phyloP scores from a whole-genome alignment of 2,113 vertebrate genomes.

The Mixornis gularis region DNA sequence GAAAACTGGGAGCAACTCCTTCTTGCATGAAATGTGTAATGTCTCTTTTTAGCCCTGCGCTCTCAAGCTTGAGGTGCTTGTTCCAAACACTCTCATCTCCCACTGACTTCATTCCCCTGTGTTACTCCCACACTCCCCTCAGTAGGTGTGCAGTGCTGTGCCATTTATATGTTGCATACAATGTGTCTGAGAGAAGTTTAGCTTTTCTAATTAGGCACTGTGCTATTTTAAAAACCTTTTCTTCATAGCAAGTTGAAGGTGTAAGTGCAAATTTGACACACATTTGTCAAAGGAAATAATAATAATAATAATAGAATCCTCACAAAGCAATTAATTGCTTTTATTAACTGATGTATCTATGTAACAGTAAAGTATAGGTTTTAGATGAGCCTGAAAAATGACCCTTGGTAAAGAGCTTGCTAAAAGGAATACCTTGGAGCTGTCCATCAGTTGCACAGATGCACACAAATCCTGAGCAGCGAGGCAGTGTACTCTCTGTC shows the following conservation, averaged over 20 bases:
- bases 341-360: conserved; percentile 47
- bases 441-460: conserved; percentile 78
- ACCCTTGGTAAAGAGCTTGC: conserved; percentile 44
- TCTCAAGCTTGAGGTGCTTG: conserved; percentile 12
- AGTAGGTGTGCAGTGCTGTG: neutral
- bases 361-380: conserved; percentile 59
- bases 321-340: conserved; percentile 38
- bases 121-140: conserved; percentile 9
- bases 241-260: conserved; percentile 3
- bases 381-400: conserved; percentile 57
- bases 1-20: neutral
- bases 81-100: conserved; percentile 33
- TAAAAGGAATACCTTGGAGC: conserved; percentile 69
- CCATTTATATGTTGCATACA: conserved; percentile 1
- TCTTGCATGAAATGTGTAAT: neutral
- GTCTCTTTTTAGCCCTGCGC: neutral
- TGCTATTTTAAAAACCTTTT: conserved; percentile 32
- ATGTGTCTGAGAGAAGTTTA: conserved; percentile 1
- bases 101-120: conserved; percentile 50
- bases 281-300: conserved; percentile 53
- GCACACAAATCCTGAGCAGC: conserved; percentile 69
- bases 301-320: conserved; percentile 41
- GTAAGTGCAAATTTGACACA: conserved; percentile 32
- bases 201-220: conserved; percentile 41
- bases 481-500: conserved; percentile 73